These are phyloP conservation scores for Pseudorhombus dupliciocellatus DNA, from an alignment of 2,113 vertebrate species.

Conservation along the genomic window DNA sequence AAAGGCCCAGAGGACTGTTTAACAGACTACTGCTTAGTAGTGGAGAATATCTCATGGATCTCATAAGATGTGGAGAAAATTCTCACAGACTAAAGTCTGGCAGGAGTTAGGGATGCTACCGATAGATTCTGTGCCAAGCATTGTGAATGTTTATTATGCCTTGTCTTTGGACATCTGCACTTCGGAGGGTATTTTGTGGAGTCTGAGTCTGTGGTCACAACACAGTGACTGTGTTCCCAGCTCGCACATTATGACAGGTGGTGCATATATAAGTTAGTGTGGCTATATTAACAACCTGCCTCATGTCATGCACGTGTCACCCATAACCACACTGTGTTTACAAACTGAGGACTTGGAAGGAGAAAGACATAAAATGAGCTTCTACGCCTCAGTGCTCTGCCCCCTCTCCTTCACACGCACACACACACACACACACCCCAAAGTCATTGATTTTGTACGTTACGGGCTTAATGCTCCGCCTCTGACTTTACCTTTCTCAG, in stretches of 20 bases:
- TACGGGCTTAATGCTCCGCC: background rate
- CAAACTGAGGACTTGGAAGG: slow-evolving; percentile 5
- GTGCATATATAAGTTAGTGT: background rate
- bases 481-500: no score
- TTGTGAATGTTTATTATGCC: background rate
- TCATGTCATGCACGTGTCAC: background rate
- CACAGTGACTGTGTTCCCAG: background rate
- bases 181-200: no score
- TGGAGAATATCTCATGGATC: background rate
- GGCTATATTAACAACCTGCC: slow-evolving; percentile 2
- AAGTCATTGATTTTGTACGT: background rate
- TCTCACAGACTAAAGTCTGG: background rate
- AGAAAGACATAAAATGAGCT: slow-evolving; percentile 6
- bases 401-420: background rate
- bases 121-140: background rate
- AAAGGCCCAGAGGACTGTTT: background rate
- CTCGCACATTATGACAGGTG: background rate
- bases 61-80: background rate
- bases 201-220: background rate
- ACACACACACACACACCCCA: background rate
- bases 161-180: no score
- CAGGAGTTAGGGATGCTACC: background rate
- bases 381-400: background rate
- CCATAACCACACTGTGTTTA: background rate
- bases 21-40: background rate